These are phyloP conservation scores for Atherinosoma microstoma DNA, from an alignment of 2,797 vertebrate genomes.

Conservation along the genomic window DNA sequence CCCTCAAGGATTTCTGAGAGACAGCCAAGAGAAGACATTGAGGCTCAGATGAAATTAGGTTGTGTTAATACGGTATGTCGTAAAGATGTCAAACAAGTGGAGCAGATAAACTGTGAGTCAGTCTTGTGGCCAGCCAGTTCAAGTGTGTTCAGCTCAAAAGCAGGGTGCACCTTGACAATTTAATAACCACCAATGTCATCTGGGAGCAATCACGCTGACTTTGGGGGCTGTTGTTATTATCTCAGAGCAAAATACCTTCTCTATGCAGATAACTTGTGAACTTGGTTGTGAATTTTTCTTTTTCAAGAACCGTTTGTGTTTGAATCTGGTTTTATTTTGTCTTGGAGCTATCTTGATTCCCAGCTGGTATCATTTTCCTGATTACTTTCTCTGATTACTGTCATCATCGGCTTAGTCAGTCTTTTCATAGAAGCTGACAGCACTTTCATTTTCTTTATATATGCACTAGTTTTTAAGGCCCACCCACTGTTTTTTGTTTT, in stretches of 20 bases:
- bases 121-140: slow-evolving; percentile 65
- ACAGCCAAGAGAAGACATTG: slow-evolving; percentile 72
- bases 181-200: slow-evolving; percentile 76
- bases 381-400: slow-evolving; percentile 47
- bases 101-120: slow-evolving; percentile 77
- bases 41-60: slow-evolving; percentile 75
- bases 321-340: slow-evolving; percentile 52
- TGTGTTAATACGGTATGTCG: slow-evolving; percentile 75
- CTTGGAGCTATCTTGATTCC: slow-evolving; percentile 48
- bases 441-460: slow-evolving; percentile 55
- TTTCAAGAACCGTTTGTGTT: slow-evolving; percentile 46
- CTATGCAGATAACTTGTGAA: slow-evolving; percentile 41
- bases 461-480: slow-evolving; percentile 42
- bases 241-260: slow-evolving; percentile 59
- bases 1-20: slow-evolving; percentile 78
- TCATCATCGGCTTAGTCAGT: slow-evolving; percentile 59
- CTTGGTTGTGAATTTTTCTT: slow-evolving; percentile 50
- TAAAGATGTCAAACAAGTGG: slow-evolving; percentile 81
- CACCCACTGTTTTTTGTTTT: slow-evolving; percentile 41
- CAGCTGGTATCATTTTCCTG: slow-evolving; percentile 43
- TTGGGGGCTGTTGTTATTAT: slow-evolving; percentile 72
- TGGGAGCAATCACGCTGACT: slow-evolving; percentile 70
- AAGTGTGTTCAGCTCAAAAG: slow-evolving; percentile 59
- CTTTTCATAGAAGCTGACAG: slow-evolving; percentile 60
- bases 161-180: slow-evolving; percentile 72